phyloP scores from a whole-genome alignment of 2,797 vertebrate species.

The Atherinosoma microstoma region DNA sequence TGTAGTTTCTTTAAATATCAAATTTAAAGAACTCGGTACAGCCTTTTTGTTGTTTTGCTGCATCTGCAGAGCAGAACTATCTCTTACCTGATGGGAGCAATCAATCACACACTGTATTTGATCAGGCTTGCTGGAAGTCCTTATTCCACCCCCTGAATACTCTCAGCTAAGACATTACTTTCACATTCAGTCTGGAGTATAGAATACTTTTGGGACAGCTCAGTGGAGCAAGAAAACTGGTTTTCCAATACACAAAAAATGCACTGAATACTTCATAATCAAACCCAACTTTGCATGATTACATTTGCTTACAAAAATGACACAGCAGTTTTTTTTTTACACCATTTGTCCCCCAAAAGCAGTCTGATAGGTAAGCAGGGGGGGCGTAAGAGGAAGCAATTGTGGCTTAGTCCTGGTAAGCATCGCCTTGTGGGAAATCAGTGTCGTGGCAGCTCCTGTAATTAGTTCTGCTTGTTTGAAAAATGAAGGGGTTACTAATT shows the following conservation, averaged over 20 bases:
- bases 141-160: slow-evolving; percentile 15
- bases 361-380: slow-evolving; percentile 42
- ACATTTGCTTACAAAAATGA: slow-evolving; percentile 59
- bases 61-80: slow-evolving; percentile 29
- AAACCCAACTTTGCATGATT: slow-evolving; percentile 39
- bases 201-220: not conserved
- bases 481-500: slow-evolving; percentile 87
- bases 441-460: slow-evolving; percentile 81
- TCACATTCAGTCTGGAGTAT: not conserved
- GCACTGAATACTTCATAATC: slow-evolving; percentile 29
- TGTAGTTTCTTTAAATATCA: not conserved
- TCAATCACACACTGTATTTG: slow-evolving; percentile 17
- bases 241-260: not conserved
- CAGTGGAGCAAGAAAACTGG: not conserved
- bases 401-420: slow-evolving; percentile 71
- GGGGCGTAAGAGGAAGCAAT: slow-evolving; percentile 61
- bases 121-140: slow-evolving; percentile 23
- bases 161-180: slow-evolving; percentile 8
- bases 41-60: slow-evolving; percentile 6
- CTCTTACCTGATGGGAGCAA: slow-evolving; percentile 12
- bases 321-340: slow-evolving; percentile 66
- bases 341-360: slow-evolving; percentile 54
- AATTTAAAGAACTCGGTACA: slow-evolving; percentile 2
- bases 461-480: slow-evolving; percentile 87
- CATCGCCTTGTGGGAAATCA: slow-evolving; percentile 82